Base-by-base conservation (phyloP, 1,140 invertebrate species). In the Caerostris extrusa region DNA sequence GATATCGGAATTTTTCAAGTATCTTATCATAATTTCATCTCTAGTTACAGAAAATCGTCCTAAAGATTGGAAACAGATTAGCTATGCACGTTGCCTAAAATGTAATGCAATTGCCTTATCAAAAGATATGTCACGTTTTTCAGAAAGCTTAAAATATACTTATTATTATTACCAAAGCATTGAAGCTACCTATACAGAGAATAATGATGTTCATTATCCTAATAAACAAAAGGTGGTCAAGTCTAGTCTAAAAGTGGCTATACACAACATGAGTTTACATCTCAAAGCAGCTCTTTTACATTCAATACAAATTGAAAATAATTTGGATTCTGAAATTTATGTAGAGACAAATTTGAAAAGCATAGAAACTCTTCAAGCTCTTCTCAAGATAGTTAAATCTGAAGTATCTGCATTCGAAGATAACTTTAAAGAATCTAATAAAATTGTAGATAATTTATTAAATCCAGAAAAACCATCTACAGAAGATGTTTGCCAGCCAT, bases 181-280 rank as follows among this genome's bases (percentile, higher is more conserved):
- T 34, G 92, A 93, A 82, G 71, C 71, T 85, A 67, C 17, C 3
- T 53, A 85, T 58, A 19, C 67, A 17, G 17, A 53, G 8, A 17
- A 60, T 7, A 19, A 34, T 64, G 14, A 55, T 71, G 53, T 60
- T 14, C 12, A 50, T 17, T 34, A 58, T 90, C 17, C 12, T 7
- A 6, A 17, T 6, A 60, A n/a, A 12, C 10, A 50, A n/a, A 69
- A 69, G n/a, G 17, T 5, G 7, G 8, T 53, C 12, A 60, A n/a
- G 81, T 93, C 92, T 56, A 19, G 19, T 19, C n/a, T 93, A 81
- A 19, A 81, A 64, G 8, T 93, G 6, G 19, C 19, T 87, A 10
- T 88, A 7, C 92, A 93, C 53, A 93, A 93, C 53, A 93, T 93
- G 85, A 88, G 67, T 61, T 57, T 93, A 7, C 85, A 88, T 64